phyloP scores from a whole-genome alignment of 2,888 invertebrate species.

The Rhimphoctona megacephalus region DNA sequence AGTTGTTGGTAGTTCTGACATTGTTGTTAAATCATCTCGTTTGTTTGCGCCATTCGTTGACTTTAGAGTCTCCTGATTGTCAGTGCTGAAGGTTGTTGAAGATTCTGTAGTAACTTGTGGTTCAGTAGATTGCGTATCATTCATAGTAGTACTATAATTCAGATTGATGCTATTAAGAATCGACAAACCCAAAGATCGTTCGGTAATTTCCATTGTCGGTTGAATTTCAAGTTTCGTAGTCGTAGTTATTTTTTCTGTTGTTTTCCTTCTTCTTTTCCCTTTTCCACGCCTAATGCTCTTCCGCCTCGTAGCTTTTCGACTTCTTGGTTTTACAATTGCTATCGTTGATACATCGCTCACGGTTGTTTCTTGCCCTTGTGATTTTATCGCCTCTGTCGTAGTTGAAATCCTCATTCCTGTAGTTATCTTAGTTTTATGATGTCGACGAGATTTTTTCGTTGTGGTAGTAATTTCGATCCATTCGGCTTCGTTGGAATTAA shows the following conservation, averaged over 20 bases:
- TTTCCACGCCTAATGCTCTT: slow-evolving; percentile 45
- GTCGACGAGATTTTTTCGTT: slow-evolving; percentile 29
- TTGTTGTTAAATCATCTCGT: slow-evolving; percentile 14
- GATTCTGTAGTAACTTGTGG: neutral
- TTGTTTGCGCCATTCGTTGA: neutral
- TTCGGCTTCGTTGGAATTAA: slow-evolving; percentile 39
- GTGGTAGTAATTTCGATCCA: slow-evolving; percentile 2
- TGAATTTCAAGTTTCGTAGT: neutral
- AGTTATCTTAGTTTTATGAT: slow-evolving; percentile 1
- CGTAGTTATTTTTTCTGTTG: slow-evolving; percentile 22
- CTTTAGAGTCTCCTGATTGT: neutral
- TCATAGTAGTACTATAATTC: neutral
- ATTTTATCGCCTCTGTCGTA: slow-evolving; percentile 13
- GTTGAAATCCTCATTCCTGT: neutral
- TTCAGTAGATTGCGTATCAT: neutral
- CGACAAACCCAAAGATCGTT: neutral
- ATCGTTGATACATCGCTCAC: neutral
- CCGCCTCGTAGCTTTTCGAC: slow-evolving; percentile 27
- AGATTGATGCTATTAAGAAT: neutral
- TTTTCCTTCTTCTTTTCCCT: slow-evolving; percentile 47
- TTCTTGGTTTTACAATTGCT: neutral
- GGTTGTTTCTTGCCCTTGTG: slow-evolving; percentile 14
- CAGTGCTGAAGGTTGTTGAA: neutral
- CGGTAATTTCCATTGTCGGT: neutral
- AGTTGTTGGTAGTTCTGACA: neutral